A percentile compares a stretch with the other conserved stretches of the same genome.
Evolutionary conservation across 2,797 vertebrate species (phyloP).

Genomic region (Coluber constrictor): DNA sequence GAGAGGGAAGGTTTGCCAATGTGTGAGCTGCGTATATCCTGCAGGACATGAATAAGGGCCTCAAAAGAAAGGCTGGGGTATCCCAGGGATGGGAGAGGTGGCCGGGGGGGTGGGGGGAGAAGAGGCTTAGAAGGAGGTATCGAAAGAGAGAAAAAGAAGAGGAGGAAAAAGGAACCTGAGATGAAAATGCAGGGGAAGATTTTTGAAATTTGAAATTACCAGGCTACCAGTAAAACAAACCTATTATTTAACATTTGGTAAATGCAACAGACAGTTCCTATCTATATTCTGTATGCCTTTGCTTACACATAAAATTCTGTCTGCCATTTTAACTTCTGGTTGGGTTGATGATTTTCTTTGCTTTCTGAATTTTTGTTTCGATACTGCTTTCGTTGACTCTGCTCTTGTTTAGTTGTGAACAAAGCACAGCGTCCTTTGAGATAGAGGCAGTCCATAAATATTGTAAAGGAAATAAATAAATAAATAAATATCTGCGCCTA

Average conservation of each 20-base stretch:
- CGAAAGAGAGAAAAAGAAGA: not conserved
- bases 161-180: not conserved
- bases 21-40: not conserved
- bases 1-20: not conserved
- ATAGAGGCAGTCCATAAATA: not conserved
- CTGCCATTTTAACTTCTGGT: not conserved
- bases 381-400: not conserved
- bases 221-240: not conserved
- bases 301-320: not conserved
- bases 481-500: not conserved
- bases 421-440: not conserved
- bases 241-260: not conserved
- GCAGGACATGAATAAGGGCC: not conserved
- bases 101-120: rapidly evolving
- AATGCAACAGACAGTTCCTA: not conserved
- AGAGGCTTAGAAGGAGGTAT: not conserved
- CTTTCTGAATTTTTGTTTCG: not conserved
- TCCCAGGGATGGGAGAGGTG: not conserved
- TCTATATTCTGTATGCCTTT: not conserved
- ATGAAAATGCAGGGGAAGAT: not conserved
- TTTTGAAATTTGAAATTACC: not conserved
- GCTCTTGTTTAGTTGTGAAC: not conserved
- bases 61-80: not conserved
- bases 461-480: not conserved
- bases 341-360: not conserved